phyloP scores from a whole-genome alignment of 2,113 vertebrate species.

The Phalacrocorax brasilianus region DNA sequence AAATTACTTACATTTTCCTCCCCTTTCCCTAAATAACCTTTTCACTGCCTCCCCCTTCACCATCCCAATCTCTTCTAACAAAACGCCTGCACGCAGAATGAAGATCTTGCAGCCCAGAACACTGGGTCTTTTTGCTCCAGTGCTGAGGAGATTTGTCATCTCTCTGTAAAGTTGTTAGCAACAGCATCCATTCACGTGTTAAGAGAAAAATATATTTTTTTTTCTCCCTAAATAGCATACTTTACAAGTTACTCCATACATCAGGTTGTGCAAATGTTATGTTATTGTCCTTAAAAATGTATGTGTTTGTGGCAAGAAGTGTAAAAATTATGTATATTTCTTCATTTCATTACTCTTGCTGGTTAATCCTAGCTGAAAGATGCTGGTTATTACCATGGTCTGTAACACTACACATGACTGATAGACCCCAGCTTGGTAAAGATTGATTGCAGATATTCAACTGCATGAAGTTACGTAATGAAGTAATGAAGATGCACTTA shows the following conservation, averaged over 20 bases:
- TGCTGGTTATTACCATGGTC: not conserved
- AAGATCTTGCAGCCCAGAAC: not conserved
- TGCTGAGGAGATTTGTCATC: not conserved
- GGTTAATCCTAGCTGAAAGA: not conserved
- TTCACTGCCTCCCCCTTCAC: not conserved
- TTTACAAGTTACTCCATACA: not conserved
- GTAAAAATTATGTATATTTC: slow-evolving; percentile 27
- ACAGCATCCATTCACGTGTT: not conserved
- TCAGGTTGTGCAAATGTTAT: not conserved
- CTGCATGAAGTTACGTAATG: not conserved
- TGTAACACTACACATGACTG: not conserved
- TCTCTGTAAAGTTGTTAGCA: not conserved
- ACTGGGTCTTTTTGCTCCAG: not conserved
- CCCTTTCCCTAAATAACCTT: not conserved
- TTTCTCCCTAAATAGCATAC: not conserved
- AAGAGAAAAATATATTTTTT: not conserved
- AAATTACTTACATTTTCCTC: not conserved
- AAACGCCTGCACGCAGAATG: not conserved
- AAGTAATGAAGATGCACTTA: not conserved
- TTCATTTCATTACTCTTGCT: slow-evolving; percentile 35
- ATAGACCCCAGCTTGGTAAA: not conserved
- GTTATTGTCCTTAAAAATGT: not conserved
- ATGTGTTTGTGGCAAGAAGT: not conserved
- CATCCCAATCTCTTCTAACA: not conserved
- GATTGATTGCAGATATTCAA: slow-evolving; percentile 27